phyloP scores from a whole-genome alignment of 2,888 invertebrate species.

The Nomada goodeniana region DNA sequence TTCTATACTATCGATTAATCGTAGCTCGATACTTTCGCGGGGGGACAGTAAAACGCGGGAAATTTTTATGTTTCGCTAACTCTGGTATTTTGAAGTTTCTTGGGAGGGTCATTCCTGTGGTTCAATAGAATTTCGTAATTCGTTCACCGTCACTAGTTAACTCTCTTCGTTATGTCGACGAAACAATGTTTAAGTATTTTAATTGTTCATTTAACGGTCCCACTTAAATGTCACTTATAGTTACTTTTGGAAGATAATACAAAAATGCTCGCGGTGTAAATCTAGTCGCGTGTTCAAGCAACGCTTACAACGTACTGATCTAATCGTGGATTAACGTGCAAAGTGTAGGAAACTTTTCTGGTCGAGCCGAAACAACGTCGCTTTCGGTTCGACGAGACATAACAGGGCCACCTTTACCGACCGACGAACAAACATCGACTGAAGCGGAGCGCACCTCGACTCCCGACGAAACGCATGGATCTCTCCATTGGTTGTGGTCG shows the following conservation, averaged over 20 bases:
- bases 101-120: background rate
- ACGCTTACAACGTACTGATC: slow-evolving; percentile 5
- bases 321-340: slow-evolving; percentile 7
- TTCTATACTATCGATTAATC: background rate
- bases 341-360: slow-evolving; percentile 16
- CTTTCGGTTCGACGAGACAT: slow-evolving; percentile 20
- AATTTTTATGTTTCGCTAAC: background rate
- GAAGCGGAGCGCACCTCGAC: slow-evolving; percentile 55
- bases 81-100: too few relatives aligned
- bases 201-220: background rate
- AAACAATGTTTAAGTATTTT: background rate
- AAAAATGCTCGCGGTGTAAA: background rate
- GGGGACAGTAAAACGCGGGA: background rate
- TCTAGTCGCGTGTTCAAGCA: background rate
- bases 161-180: background rate
- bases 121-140: background rate
- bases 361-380: slow-evolving; percentile 7
- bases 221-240: background rate
- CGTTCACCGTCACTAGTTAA: background rate
- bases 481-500: slow-evolving; percentile 46
- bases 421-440: slow-evolving; percentile 65
- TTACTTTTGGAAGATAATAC: background rate
- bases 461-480: slow-evolving; percentile 53
- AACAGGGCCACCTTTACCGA: slow-evolving; percentile 53
- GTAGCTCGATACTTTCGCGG: background rate